Evolutionary conservation across 2,888 invertebrate genomes (phyloP).

Genomic region (Plagiodera versicolora): DNA sequence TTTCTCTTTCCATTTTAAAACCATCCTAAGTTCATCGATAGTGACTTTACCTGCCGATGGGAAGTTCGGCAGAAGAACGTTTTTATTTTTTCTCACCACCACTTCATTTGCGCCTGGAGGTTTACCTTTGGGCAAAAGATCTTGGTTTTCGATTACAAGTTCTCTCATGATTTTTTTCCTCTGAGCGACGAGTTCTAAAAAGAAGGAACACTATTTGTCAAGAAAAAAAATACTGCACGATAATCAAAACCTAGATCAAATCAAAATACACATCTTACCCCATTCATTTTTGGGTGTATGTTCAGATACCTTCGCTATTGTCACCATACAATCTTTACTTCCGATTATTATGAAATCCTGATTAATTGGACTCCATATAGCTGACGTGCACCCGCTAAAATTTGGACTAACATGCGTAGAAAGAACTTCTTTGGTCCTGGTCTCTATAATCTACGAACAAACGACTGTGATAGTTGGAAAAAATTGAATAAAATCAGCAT

Average conservation of each 20-base stretch:
- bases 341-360: constrained; percentile 66
- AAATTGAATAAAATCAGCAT: too few species aligned
- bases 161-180: constrained; percentile 26
- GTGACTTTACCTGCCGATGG: constrained; percentile 25
- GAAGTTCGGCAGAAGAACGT: constrained; percentile 31
- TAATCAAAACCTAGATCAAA: too few species aligned
- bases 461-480: too few species aligned
- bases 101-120: constrained; percentile 15
- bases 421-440: constrained; percentile 58
- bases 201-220: not conserved
- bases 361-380: constrained; percentile 67
- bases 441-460: constrained; percentile 73
- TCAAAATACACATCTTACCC: constrained; percentile 37
- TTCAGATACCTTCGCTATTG: constrained; percentile 64
- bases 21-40: constrained; percentile 30
- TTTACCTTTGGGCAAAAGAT: constrained; percentile 16
- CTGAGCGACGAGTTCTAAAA: constrained; percentile 28
- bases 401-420: constrained; percentile 64
- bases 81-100: constrained; percentile 28
- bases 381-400: constrained; percentile 59
- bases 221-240: too few species aligned
- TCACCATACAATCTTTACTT: constrained; percentile 67
- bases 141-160: constrained; percentile 1
- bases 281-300: constrained; percentile 51
- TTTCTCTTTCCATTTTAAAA: constrained; percentile 33